A percentile compares a stretch with the other conserved stretches of the same genome.
Conservation (phyloP, 2,113 vertebrate species). For the Cairina moschata region DNA sequence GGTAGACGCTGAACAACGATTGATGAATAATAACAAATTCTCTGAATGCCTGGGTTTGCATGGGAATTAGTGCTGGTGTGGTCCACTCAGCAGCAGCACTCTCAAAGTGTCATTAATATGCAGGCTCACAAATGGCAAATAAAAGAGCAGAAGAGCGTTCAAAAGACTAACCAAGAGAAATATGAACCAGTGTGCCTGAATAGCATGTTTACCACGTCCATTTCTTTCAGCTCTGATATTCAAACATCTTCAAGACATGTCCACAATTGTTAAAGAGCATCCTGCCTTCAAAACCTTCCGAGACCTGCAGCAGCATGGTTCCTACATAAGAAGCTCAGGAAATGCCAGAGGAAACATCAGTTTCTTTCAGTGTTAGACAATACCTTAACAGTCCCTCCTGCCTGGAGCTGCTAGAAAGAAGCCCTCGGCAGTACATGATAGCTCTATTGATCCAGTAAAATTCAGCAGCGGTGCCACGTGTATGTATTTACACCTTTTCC, state of each 20-base stretch:
- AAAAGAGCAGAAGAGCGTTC: background rate
- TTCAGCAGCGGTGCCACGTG: background rate
- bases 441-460: background rate
- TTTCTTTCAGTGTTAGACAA: background rate
- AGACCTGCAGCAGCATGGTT: background rate
- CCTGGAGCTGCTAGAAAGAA: background rate
- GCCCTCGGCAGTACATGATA: too few relatives aligned
- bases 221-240: background rate
- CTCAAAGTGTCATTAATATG: background rate
- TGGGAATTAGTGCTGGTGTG: background rate
- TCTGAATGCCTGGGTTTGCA: background rate
- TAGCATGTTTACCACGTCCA: rapidly evolving
- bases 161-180: background rate
- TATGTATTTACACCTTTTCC: background rate
- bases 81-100: background rate
- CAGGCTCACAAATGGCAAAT: background rate
- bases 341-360: background rate
- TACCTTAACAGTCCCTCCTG: background rate
- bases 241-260: background rate
- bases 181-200: too few relatives aligned
- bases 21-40: background rate
- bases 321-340: background rate
- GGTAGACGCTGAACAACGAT: background rate
- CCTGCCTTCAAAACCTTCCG: background rate
- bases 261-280: background rate